Conservation (phyloP, 1,140 invertebrate genomes). For the Tenebrio molitor region DNA sequence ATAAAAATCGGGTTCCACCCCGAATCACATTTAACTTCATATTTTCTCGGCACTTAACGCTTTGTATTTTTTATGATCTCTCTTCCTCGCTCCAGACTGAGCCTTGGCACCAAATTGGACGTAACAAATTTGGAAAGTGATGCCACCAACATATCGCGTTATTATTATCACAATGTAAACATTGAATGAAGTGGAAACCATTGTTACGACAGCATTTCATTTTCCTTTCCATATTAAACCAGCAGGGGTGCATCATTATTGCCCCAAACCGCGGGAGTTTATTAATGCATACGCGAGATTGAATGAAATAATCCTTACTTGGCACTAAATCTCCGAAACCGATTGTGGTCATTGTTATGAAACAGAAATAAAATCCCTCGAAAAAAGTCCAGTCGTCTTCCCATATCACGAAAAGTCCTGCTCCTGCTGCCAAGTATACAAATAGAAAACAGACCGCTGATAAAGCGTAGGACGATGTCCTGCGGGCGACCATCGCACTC, state of each 20-base stretch:
- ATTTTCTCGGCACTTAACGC: background rate
- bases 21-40: background rate
- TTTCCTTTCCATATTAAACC: background rate
- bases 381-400: conserved; percentile 93
- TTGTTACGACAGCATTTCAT: background rate
- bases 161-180: background rate
- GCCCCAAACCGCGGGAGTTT: background rate
- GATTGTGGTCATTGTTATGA: conserved; percentile 95
- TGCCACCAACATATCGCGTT: background rate
- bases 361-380: conserved; percentile 95
- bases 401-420: conserved; percentile 79
- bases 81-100: background rate
- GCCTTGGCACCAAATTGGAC: background rate
- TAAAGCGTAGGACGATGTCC: conserved; percentile 74
- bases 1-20: background rate
- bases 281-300: conserved; percentile 13
- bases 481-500: conserved; percentile 55
- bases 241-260: background rate
- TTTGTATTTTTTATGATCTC: background rate
- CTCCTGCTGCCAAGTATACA: conserved; percentile 83
- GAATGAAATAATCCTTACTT: conserved; percentile 71
- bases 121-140: background rate
- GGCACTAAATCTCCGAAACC: conserved; percentile 94
- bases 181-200: background rate
- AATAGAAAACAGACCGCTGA: conserved; percentile 81